These are phyloP conservation scores for Gambusia affinis DNA, from an alignment of 2,113 vertebrate species.

Conservation along the genomic window DNA sequence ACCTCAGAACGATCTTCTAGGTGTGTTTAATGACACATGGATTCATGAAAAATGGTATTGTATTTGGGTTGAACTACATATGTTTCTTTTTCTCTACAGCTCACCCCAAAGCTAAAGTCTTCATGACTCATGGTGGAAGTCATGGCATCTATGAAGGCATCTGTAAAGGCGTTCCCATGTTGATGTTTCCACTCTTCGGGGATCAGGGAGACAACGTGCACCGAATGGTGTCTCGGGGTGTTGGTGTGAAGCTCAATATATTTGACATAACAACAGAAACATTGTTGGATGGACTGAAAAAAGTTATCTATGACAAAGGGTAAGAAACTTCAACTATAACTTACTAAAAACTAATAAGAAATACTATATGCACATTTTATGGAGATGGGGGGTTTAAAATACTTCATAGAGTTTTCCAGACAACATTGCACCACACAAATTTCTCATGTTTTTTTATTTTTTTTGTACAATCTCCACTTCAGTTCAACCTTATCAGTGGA, in stretches of 20 bases:
- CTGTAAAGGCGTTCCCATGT: slow-evolving; percentile 91
- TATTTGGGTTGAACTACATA: background rate
- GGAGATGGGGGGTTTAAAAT: too few species aligned
- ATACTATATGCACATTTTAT: background rate
- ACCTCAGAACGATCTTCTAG: slow-evolving; percentile 95
- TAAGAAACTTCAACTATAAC: slow-evolving; percentile 55
- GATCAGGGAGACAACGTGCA: slow-evolving; percentile 91
- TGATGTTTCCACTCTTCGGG: slow-evolving; percentile 91
- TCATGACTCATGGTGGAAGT: slow-evolving; percentile 91
- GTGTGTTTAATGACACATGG: slow-evolving; percentile 74
- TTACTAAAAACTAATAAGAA: background rate
- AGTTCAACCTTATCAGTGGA: too few species aligned
- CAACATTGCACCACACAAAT: too few species aligned
- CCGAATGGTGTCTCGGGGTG: slow-evolving; percentile 83
- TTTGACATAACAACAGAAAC: slow-evolving; percentile 81
- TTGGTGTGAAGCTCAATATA: slow-evolving; percentile 82
- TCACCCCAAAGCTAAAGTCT: slow-evolving; percentile 89
- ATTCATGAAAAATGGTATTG: background rate
- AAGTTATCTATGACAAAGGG: slow-evolving; percentile 87
- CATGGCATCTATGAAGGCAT: slow-evolving; percentile 91
- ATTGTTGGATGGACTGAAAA: slow-evolving; percentile 81
- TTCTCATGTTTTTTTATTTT: too few species aligned
- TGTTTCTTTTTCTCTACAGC: slow-evolving; percentile 71
- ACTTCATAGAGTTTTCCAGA: too few species aligned
- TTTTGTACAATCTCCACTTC: too few species aligned